Evolutionary conservation across 2,113 vertebrate genomes (phyloP).

Genomic region (Leucosticte australis): DNA sequence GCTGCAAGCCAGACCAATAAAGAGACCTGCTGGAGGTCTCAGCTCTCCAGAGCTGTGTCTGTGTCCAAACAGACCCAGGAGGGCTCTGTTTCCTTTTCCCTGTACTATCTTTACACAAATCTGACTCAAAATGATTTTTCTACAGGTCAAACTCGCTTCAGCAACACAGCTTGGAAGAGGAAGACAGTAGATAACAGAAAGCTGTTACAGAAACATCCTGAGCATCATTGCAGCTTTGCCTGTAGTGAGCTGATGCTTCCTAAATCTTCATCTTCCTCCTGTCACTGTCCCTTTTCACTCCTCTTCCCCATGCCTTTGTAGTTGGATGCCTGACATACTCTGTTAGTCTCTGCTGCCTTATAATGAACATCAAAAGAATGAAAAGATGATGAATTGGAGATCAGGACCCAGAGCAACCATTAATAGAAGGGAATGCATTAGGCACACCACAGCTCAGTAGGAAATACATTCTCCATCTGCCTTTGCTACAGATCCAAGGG

Average conservation of each 20-base stretch:
- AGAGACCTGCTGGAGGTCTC: background rate
- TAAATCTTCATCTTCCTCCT: background rate
- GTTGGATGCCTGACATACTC: background rate
- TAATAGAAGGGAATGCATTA: constrained; percentile 25
- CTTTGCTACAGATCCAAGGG: constrained; percentile 22
- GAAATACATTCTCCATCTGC: background rate
- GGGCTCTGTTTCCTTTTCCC: background rate
- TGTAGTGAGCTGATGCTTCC: background rate
- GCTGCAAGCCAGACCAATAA: background rate
- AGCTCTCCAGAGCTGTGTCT: background rate
- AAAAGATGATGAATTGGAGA: background rate
- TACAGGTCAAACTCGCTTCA: background rate
- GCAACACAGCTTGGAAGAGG: background rate
- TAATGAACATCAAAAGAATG: constrained; percentile 38
- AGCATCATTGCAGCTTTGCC: background rate
- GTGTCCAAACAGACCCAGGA: background rate
- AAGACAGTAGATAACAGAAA: background rate
- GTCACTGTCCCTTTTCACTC: background rate
- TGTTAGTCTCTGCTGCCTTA: background rate
- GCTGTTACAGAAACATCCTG: background rate
- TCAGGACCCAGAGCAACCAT: background rate
- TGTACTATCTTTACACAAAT: background rate
- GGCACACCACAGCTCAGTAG: background rate
- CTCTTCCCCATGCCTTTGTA: background rate
- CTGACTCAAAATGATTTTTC: background rate